Base-by-base conservation (phyloP, 2,888 invertebrate genomes). In the Drosophila affinis region DNA sequence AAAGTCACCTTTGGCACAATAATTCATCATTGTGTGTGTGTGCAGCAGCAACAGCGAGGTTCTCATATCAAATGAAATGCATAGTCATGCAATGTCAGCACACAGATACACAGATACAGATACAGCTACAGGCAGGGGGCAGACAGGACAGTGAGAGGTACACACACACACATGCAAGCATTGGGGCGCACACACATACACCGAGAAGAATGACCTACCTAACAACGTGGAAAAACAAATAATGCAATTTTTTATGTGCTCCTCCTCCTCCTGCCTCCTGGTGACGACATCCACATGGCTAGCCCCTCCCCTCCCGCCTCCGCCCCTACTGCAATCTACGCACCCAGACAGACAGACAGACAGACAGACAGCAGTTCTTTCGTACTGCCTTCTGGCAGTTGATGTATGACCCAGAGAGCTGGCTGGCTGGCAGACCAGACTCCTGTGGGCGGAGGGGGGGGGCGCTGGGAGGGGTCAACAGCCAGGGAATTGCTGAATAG, bases 41-140 rank as follows among this genome's bases (percentile, higher is more conserved):
- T 18, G 18, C 44, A 9, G 3, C 4, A 17, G 18, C 24, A 18
- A 21, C 21, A 34, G 34, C 32, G 46, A 48, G 27, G 62, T 60
- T 72, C 68, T 79, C 88, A 78, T 75, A 76, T 78, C 76, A 87
- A 88, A 86, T 86, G 85, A 80, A 88, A 88, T 86, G 89, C 86
- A 89, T 62, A 80, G 87, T 86, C 86, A 86, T 78, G 89, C 79
- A 46, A 46, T 73, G 73, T 72, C 72, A 62, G 55, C 72, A 45
- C 55, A 62, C 70, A 62, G 61, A 71, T 55, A 45, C 55, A 62
- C 70, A 62, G 61, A 71, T 55, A 71, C 61, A 69, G 44, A 27
- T 9, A 32, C 61, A 69, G 44, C 17, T 9, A 32, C 53, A 53
- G 12, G 34, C 39, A 14, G 39, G 39, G 2, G 39, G 0, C 39